Evolutionary conservation across 1,140 invertebrate species (phyloP).

Genomic region (Zeugodacus cucurbitae): DNA sequence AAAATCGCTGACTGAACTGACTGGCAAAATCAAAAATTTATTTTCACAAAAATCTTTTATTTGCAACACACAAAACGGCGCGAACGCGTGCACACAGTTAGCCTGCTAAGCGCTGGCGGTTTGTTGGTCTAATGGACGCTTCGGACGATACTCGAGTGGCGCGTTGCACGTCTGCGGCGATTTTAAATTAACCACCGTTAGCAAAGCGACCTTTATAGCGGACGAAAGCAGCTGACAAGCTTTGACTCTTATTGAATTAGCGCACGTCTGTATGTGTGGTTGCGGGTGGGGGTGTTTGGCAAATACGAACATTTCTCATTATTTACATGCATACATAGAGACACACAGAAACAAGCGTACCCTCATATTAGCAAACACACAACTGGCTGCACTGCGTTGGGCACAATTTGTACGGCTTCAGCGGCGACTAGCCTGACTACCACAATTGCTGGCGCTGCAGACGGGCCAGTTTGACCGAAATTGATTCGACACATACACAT

Average conservation of each 20-base stretch:
- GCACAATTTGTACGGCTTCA: neutral
- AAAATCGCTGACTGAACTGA: neutral
- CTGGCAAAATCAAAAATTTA: neutral
- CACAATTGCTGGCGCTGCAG: neutral
- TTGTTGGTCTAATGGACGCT: neutral
- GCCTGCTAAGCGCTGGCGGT: neutral
- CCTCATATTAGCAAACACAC: neutral
- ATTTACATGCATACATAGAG: neutral
- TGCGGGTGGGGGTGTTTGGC: neutral
- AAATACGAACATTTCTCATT: neutral
- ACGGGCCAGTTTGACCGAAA: conserved; percentile 1
- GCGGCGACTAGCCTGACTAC: neutral
- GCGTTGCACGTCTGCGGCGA: conserved; percentile 12
- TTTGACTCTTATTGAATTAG: conserved; percentile 32
- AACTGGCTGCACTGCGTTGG: neutral
- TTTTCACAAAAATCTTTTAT: neutral
- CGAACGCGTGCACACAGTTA: neutral
- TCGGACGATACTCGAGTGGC: neutral
- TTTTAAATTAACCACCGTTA: conserved; percentile 25
- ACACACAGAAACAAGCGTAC: neutral
- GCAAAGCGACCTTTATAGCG: neutral
- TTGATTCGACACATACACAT: neutral
- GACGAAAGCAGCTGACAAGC: neutral
- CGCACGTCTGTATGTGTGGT: neutral
- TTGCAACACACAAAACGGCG: neutral